Conservation (phyloP, 2,888 invertebrate genomes). For the Cantharis lateralis region DNA sequence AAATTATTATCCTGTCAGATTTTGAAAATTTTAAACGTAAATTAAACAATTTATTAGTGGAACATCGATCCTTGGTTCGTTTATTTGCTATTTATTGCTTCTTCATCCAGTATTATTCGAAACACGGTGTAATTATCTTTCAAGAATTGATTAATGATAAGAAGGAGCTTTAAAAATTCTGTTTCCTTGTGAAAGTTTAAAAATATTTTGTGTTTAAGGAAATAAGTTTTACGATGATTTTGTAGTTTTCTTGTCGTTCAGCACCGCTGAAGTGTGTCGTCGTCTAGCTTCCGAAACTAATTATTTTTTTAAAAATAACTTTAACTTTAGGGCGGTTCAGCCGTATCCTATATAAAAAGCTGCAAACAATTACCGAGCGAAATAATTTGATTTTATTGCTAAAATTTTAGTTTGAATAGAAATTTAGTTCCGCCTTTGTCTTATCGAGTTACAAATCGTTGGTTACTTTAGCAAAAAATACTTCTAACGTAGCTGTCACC, state of each 20-base stretch:
- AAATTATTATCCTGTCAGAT: background rate
- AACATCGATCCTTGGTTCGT: background rate
- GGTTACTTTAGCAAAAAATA: background rate
- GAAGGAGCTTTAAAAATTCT: background rate
- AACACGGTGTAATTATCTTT: background rate
- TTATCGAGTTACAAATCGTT: background rate
- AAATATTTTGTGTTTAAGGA: background rate
- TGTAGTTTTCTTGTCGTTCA: conserved; percentile 18
- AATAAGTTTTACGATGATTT: background rate
- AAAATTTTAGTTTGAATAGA: background rate
- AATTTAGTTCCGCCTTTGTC: background rate
- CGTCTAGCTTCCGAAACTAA: conserved; percentile 35
- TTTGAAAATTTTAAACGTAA: background rate
- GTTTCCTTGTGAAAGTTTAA: background rate
- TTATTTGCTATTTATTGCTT: background rate
- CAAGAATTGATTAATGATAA: background rate
- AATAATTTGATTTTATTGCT: background rate
- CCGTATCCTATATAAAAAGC: conserved; percentile 1
- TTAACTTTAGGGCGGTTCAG: conserved; percentile 13
- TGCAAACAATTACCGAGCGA: background rate
- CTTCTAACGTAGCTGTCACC: background rate
- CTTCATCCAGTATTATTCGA: background rate
- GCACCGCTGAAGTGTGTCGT: conserved; percentile 21
- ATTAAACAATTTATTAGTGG: background rate
- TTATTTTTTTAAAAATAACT: conserved; percentile 35